These are phyloP conservation scores for Dipodomys merriami DNA, from an alignment of 2,113 vertebrate species.

Conservation along the genomic window DNA sequence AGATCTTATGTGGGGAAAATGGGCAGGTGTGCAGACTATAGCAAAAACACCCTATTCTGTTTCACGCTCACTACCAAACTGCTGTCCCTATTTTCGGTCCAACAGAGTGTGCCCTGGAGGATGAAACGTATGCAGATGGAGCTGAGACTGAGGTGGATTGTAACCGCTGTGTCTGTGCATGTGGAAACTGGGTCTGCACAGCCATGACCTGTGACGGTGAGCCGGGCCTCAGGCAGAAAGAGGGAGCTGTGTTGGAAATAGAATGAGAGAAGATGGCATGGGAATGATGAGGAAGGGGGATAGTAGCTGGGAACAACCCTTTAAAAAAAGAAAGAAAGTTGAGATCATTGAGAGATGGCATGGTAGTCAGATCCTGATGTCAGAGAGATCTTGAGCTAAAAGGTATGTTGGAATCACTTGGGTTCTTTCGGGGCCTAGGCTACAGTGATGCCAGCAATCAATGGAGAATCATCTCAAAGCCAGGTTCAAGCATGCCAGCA, in stretches of 20 bases:
- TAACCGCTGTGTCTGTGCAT: slow-evolving; percentile 98
- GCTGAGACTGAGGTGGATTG: slow-evolving; percentile 98
- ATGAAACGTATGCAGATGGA: slow-evolving; percentile 95
- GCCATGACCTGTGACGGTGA: slow-evolving; percentile 96
- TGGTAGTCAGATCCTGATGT: neutral
- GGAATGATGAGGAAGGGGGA: neutral
- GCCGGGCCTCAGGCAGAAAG: slow-evolving; percentile 27
- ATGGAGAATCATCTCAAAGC: neutral
- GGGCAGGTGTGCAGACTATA: neutral
- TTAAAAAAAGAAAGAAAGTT: neutral
- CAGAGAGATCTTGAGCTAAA: neutral
- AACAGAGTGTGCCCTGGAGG: slow-evolving; percentile 96
- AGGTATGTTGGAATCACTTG: neutral
- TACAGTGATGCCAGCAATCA: neutral
- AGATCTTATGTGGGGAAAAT: neutral
- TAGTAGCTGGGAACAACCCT: neutral
- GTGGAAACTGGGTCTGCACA: slow-evolving; percentile 99
- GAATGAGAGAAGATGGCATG: neutral
- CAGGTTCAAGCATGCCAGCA: neutral
- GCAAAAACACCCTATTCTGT: neutral
- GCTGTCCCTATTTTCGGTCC: slow-evolving; percentile 46
- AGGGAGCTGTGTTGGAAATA: neutral
- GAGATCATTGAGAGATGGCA: neutral
- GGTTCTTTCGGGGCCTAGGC: neutral
- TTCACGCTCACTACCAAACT: neutral